Percentiles rank a stretch among this genome's conserved stretches.
Conservation (phyloP, 92 coral and sea anemone species). For the Anthopleura xanthogrammica region DNA sequence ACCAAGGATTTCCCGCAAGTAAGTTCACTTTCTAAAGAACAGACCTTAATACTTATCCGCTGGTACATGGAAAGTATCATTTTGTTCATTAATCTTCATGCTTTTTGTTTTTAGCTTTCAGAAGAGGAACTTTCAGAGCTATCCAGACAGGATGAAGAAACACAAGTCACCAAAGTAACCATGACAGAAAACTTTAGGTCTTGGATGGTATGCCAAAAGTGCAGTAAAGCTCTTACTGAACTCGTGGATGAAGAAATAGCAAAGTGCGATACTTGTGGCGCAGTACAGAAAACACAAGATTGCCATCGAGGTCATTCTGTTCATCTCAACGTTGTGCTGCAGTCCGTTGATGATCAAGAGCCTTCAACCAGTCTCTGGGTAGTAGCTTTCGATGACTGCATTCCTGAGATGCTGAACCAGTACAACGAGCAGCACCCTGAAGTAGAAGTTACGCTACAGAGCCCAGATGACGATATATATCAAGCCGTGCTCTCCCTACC, state of each 20-base stretch:
- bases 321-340: constrained; percentile 2
- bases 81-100: neutral
- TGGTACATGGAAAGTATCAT: neutral
- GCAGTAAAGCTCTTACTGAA: constrained; percentile 19
- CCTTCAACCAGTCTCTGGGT: constrained; percentile 11
- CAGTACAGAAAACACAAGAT: constrained; percentile 5
- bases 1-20: neutral
- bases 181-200: constrained; percentile 15
- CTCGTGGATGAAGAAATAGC: constrained; percentile 18
- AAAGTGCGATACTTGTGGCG: constrained; percentile 10
- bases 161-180: neutral
- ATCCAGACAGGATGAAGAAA: neutral
- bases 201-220: constrained; percentile 14
- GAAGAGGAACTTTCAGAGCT: constrained; percentile 16
- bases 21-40: neutral
- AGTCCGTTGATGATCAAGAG: constrained; percentile 3
- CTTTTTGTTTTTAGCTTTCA: constrained; percentile 1
- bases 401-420: constrained; percentile 7
- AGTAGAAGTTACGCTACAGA: constrained; percentile 9
- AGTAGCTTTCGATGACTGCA: constrained; percentile 20
- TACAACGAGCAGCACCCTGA: constrained; percentile 16
- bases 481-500: constrained; percentile 5
- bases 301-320: neutral
- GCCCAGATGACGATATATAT: constrained; percentile 24
- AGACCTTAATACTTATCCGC: neutral